These are phyloP conservation scores for Himalopsyche anomala DNA, from an alignment of 2,888 invertebrate species.

Conservation along the genomic window DNA sequence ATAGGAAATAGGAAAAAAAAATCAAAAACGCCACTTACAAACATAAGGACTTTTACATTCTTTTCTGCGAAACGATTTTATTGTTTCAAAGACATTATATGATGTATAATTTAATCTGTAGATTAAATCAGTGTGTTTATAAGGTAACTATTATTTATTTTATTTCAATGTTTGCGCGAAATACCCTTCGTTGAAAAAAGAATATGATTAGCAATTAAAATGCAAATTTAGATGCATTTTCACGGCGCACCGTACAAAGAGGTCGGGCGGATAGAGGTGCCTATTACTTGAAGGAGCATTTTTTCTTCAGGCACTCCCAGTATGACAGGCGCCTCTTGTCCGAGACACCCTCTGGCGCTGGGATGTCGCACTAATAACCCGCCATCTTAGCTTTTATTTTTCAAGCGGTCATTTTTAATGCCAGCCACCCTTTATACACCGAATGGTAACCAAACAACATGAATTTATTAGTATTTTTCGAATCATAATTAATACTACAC, in stretches of 20 bases:
- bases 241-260: conserved; percentile 38
- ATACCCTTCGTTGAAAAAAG: not conserved
- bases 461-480: no score
- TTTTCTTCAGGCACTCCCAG: not conserved
- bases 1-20: no score
- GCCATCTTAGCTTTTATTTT: conserved; percentile 49
- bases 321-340: conserved; percentile 49
- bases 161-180: not conserved
- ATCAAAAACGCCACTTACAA: no score
- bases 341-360: conserved; percentile 25
- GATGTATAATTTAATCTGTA: no score
- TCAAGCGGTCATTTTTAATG: conserved; percentile 63
- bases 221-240: conserved; percentile 51
- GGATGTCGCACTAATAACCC: conserved; percentile 56
- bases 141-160: no score
- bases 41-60: no score
- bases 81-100: no score
- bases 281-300: conserved; percentile 54
- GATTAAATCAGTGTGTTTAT: no score
- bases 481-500: no score
- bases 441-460: not conserved
- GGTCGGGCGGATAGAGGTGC: not conserved
- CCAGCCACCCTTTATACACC: conserved; percentile 18
- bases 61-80: no score
- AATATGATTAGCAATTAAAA: conserved; percentile 55